Base-by-base conservation (phyloP, 1,140 invertebrate species). In the Vanessa tameamea region DNA sequence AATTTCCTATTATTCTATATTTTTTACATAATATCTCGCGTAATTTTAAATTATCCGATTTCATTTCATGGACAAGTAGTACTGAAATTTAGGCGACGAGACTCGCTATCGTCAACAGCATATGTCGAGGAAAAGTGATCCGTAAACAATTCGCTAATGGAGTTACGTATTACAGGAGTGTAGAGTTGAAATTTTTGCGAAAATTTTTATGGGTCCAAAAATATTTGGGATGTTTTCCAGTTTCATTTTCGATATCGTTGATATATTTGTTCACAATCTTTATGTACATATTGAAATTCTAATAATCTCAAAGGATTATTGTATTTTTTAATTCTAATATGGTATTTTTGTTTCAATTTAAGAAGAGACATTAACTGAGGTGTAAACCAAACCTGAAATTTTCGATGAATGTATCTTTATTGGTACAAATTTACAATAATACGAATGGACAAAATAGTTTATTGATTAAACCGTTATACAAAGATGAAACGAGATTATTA, bases 281-380 rank as follows among this genome's bases (percentile, higher is more conserved):
- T 31, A 31, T 6, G 26, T 6, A 31, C 0, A 31, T 31, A 31
- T 31, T 31, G 26, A 31, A 31, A 31, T 31, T 31, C 26, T 31
- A 31, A 31, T 31, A 31, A 31, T 3, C 2, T 2, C 26, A 31
- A 31, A 31, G 26, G 26, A 31, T 31, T 31, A 31, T 31, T 31
- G 26, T 31, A 31, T 57, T 57, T 57, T 57, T 23, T 57, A 9
- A 57, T 23, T 57, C 12, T 63, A 7, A 43, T 23, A 23, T 63
- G 59, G 37, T 43, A 37, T 63, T 63, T 63, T 2, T 43, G 8
- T 43, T 63, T 37, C 7, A 63, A 37, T 63, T 63, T 37, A 63
- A 63, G 59, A 3, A 63, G 31, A 20, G 15, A 20, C 1, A 63
- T 63, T n/a, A 63, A 23, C 4, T 63, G 37, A 15, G 15, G 26